Percentiles rank a stretch among this genome's conserved stretches.
These are phyloP conservation scores for Geococcyx californianus DNA, from an alignment of 2,113 vertebrate species.

Conservation along the genomic window DNA sequence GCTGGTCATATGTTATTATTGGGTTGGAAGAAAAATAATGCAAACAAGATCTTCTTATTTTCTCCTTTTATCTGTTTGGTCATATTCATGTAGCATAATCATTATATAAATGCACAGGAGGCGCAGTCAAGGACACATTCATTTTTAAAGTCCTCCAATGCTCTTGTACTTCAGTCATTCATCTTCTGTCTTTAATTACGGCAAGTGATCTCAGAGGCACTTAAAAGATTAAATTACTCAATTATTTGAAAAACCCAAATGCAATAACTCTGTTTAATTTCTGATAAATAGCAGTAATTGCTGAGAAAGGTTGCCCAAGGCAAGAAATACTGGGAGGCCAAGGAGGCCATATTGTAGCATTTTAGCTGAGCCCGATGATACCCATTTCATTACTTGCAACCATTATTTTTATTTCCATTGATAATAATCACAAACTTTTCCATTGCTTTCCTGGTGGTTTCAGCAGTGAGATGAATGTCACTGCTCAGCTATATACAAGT, in stretches of 20 bases:
- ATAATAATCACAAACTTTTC: background rate
- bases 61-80: constrained; percentile 44
- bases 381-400: background rate
- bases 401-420: background rate
- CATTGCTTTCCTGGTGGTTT: background rate
- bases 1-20: background rate
- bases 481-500: background rate
- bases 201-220: constrained; percentile 53
- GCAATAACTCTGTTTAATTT: constrained; percentile 46
- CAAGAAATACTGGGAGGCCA: background rate
- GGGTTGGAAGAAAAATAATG: background rate
- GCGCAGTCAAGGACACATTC: constrained; percentile 30
- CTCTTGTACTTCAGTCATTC: constrained; percentile 33
- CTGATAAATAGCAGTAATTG: constrained; percentile 50
- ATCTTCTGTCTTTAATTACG: constrained; percentile 68
- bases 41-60: constrained; percentile 16
- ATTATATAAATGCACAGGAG: constrained; percentile 32
- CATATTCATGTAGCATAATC: constrained; percentile 18
- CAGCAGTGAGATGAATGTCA: background rate
- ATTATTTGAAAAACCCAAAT: constrained; percentile 52
- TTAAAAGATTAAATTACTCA: constrained; percentile 69
- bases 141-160: constrained; percentile 29
- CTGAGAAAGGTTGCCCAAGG: constrained; percentile 17
- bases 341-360: background rate
- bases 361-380: background rate